phyloP scores from a whole-genome alignment of 2,797 vertebrate genomes.

The Vireo griseus region DNA sequence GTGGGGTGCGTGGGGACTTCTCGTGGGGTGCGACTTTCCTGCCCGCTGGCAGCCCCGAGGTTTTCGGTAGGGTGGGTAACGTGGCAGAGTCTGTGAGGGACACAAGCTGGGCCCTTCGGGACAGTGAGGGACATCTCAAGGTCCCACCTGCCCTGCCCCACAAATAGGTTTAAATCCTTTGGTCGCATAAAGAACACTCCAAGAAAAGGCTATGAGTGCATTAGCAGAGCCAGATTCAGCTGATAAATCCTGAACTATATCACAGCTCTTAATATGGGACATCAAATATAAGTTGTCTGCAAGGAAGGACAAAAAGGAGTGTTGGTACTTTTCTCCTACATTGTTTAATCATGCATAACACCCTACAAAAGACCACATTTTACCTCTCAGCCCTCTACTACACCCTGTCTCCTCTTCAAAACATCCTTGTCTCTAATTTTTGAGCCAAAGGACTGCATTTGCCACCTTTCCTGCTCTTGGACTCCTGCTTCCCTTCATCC shows the following conservation, averaged over 20 bases:
- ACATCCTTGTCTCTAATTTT: not conserved
- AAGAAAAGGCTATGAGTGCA: not conserved
- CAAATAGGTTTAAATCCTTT: not conserved
- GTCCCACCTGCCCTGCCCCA: not conserved
- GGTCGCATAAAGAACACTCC: fast-evolving
- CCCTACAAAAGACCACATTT: not conserved
- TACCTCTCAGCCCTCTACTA: not conserved
- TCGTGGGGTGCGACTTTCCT: not conserved
- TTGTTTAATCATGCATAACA: fast-evolving
- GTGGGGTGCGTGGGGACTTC: not conserved
- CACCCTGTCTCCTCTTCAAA: not conserved
- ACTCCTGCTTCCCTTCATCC: not conserved
- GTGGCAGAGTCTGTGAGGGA: not conserved
- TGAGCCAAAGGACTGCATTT: not conserved
- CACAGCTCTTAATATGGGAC: not conserved
- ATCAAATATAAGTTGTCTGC: not conserved
- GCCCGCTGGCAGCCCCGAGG: not conserved
- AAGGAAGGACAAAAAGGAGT: not conserved
- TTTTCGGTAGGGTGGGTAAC: not conserved
- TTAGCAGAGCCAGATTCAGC: not conserved
- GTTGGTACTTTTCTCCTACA: not conserved
- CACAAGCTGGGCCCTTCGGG: not conserved
- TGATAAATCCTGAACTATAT: not conserved
- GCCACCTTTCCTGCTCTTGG: not conserved
- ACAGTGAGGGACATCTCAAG: not conserved